Conservation (phyloP, 2,113 vertebrate species). For the Felis catus region DNA sequence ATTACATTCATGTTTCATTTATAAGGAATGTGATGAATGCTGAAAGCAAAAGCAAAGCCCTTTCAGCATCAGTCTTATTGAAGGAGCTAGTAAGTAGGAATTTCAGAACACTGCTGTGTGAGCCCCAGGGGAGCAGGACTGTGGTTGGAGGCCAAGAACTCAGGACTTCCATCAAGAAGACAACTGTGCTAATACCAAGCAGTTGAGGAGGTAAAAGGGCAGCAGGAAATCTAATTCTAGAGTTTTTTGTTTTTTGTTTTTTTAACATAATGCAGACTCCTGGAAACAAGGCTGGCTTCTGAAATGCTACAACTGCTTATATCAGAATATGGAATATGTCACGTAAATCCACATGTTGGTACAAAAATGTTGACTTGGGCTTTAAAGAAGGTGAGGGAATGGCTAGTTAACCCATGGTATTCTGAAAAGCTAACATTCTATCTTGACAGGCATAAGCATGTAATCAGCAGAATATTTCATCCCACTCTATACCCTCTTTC, state of each 20-base stretch:
- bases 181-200: neutral
- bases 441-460: neutral
- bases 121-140: slow-evolving; percentile 15
- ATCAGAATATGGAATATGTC: neutral
- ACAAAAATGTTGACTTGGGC: neutral
- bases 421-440: neutral
- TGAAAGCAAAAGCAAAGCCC: slow-evolving; percentile 68
- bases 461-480: neutral
- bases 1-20: slow-evolving; percentile 79
- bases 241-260: neutral
- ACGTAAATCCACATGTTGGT: neutral
- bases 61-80: slow-evolving; percentile 65
- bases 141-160: slow-evolving; percentile 50
- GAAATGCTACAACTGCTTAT: neutral
- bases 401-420: neutral
- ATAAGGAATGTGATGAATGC: slow-evolving; percentile 74
- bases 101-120: slow-evolving; percentile 53
- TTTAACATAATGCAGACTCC: neutral
- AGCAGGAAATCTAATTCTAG: slow-evolving; percentile 39
- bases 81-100: slow-evolving; percentile 62
- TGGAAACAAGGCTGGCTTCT: slow-evolving; percentile 29
- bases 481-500: rapidly evolving
- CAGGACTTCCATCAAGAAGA: slow-evolving; percentile 40
- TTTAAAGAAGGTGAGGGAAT: neutral
- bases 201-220: slow-evolving; percentile 28